Percentiles rank a stretch among this genome's conserved stretches.
These are phyloP conservation scores for Pachyramphus minor DNA, from an alignment of 2,113 vertebrate species.

Conservation along the genomic window DNA sequence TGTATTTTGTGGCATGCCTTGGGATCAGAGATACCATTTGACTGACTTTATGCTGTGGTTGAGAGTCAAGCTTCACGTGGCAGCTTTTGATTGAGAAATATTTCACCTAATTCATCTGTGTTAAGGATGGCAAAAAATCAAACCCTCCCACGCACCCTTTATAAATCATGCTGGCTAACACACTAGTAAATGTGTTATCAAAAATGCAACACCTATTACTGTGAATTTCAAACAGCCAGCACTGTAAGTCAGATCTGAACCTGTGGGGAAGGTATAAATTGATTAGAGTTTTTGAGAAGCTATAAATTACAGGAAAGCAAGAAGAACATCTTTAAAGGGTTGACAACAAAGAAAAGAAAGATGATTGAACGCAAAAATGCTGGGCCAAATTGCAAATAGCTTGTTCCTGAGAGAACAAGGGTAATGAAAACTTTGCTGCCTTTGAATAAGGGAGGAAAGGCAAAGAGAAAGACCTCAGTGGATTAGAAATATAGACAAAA, in stretches of 20 bases:
- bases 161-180: slow-evolving; percentile 55
- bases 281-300: slow-evolving; percentile 22
- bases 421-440: neutral
- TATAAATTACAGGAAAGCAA: slow-evolving; percentile 58
- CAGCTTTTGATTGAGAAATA: slow-evolving; percentile 44
- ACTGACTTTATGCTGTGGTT: neutral
- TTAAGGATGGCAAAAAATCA: slow-evolving; percentile 57
- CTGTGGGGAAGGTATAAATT: slow-evolving; percentile 50
- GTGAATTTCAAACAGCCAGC: slow-evolving; percentile 51
- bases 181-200: slow-evolving; percentile 39
- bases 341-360: slow-evolving; percentile 52
- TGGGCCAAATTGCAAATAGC: neutral
- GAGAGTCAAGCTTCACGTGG: slow-evolving; percentile 2
- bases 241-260: slow-evolving; percentile 17
- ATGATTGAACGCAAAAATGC: slow-evolving; percentile 41
- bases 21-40: neutral
- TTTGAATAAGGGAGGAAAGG: neutral
- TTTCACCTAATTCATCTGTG: slow-evolving; percentile 52
- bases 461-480: neutral
- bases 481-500: neutral
- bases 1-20: neutral
- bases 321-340: neutral
- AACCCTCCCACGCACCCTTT: neutral
- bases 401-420: neutral
- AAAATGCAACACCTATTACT: slow-evolving; percentile 53